Conservation (phyloP, 2,113 vertebrate species). For the human (Homo sapiens) region GRCh38 chr7:96057001-96057500, state of each 20-base stretch:
- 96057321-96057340: slow-evolving; percentile 32
- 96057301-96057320: slow-evolving; percentile 78
- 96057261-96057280: slow-evolving; percentile 88
- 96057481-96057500: neutral
- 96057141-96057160: slow-evolving; percentile 91
- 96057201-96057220: too few relatives aligned
- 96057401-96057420: neutral
- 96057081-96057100: slow-evolving; percentile 88
- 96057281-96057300: slow-evolving; percentile 94
- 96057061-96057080: slow-evolving; percentile 93
- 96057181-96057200: too few relatives aligned
- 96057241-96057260: slow-evolving; percentile 89
- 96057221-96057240: slow-evolving; percentile 83
- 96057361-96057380: neutral
- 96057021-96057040: neutral
- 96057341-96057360: neutral
- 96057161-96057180: too few relatives aligned
- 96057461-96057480: neutral
- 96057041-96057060: neutral
- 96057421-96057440: neutral
- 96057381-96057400: neutral
- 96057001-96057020: neutral
- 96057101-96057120: slow-evolving; percentile 95
- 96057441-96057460: neutral
- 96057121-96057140: slow-evolving; percentile 90